Evolutionary conservation across 2,888 invertebrate genomes (phyloP).

Genomic region (Lamellibrachia columna): DNA sequence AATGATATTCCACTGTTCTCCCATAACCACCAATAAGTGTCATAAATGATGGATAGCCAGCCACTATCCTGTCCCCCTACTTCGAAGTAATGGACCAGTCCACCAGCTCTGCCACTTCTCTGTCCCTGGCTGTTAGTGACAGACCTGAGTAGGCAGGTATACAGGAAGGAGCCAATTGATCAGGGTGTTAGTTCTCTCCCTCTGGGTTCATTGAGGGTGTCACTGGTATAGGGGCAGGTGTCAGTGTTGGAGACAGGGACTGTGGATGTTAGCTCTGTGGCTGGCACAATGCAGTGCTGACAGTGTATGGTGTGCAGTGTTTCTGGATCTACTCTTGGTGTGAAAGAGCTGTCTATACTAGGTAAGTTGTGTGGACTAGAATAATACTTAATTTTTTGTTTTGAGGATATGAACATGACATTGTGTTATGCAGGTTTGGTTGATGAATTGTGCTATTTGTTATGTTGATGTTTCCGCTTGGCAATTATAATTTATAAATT

Average conservation of each 20-base stretch:
- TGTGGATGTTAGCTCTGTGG: not conserved
- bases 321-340: conserved; percentile 5
- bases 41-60: not conserved
- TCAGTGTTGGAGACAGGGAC: not conserved
- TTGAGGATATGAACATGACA: not conserved
- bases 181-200: not conserved
- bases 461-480: not conserved
- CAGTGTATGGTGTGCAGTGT: not conserved
- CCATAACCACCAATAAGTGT: not conserved
- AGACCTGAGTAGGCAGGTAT: not conserved
- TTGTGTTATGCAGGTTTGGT: not conserved
- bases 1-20: not conserved
- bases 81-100: not conserved
- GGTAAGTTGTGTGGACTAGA: not conserved
- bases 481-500: not conserved
- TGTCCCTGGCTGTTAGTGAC: not conserved
- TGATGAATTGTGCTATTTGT: not conserved
- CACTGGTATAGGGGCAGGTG: not conserved
- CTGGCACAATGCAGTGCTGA: not conserved
- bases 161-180: not conserved
- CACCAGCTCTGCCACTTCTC: not conserved
- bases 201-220: not conserved
- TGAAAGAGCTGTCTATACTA: not conserved
- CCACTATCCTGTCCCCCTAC: not conserved
- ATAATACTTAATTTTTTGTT: not conserved